Evolutionary conservation across 2,888 invertebrate genomes (phyloP).

Genomic region (Hyppa rectilinea): DNA sequence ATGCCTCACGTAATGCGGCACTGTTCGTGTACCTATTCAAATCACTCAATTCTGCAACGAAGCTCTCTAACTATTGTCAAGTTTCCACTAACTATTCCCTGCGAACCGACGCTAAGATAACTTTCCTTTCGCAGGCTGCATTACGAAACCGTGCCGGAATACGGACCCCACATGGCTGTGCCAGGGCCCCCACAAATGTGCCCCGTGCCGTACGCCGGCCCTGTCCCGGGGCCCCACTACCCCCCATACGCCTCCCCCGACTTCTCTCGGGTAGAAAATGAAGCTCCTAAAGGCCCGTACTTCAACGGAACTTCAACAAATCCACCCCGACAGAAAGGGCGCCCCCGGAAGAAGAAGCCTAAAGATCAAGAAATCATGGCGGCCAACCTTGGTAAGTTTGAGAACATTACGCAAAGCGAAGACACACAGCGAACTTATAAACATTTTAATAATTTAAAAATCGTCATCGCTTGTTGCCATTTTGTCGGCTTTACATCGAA

Average conservation of each 20-base stretch:
- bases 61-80: neutral
- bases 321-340: conserved; percentile 97
- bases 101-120: neutral
- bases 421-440: conserved; percentile 66
- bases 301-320: conserved; percentile 90
- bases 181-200: conserved; percentile 91
- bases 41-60: neutral
- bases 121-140: conserved; percentile 81
- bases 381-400: conserved; percentile 94
- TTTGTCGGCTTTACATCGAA: conserved; percentile 75
- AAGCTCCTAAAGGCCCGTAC: conserved; percentile 89
- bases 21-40: neutral
- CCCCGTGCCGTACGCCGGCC: conserved; percentile 90
- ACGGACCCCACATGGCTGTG: conserved; percentile 89
- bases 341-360: conserved; percentile 97
- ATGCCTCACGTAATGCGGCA: neutral
- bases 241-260: conserved; percentile 91
- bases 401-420: conserved; percentile 61
- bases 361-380: conserved; percentile 97
- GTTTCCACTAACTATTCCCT: conserved; percentile 1
- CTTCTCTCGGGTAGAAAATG: conserved; percentile 88
- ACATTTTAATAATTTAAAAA: conserved; percentile 55
- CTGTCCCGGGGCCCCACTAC: conserved; percentile 86
- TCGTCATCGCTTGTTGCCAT: conserved; percentile 70
- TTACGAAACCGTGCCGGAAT: conserved; percentile 90